These are phyloP conservation scores for Nothocercus julius DNA, from an alignment of 2,113 vertebrate species.

Conservation along the genomic window DNA sequence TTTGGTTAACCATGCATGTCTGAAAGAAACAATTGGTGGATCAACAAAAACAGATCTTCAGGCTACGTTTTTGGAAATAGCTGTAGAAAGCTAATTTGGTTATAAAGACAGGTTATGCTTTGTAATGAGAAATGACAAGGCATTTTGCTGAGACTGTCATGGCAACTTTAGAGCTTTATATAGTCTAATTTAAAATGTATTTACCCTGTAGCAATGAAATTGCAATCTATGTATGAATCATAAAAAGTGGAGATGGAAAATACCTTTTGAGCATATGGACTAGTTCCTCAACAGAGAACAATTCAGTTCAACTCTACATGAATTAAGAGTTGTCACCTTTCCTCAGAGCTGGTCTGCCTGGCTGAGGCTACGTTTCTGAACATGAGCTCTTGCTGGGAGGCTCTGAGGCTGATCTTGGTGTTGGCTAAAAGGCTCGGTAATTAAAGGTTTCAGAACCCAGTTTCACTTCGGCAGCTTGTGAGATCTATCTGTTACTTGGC, in stretches of 20 bases:
- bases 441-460: background rate
- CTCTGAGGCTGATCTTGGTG: background rate
- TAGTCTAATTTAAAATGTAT: conserved; percentile 54
- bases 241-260: conserved; percentile 38
- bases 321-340: background rate
- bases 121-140: conserved; percentile 31
- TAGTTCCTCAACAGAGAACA: background rate
- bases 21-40: conserved; percentile 23
- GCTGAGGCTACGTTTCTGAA: background rate
- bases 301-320: background rate
- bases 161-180: conserved; percentile 20
- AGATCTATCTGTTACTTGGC: background rate
- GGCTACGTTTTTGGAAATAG: background rate
- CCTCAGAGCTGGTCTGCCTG: background rate
- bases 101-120: conserved; percentile 55
- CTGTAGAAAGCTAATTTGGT: conserved; percentile 35
- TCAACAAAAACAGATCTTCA: conserved; percentile 45
- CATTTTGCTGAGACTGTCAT: conserved; percentile 40
- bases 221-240: conserved; percentile 16
- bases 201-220: conserved; percentile 20
- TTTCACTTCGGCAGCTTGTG: background rate
- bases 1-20: conserved; percentile 31
- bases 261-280: conserved; percentile 6
- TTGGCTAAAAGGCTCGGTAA: background rate
- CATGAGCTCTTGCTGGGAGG: background rate